Base-by-base conservation (phyloP, 2,797 vertebrate species). In the Darevskia nairensis region DNA sequence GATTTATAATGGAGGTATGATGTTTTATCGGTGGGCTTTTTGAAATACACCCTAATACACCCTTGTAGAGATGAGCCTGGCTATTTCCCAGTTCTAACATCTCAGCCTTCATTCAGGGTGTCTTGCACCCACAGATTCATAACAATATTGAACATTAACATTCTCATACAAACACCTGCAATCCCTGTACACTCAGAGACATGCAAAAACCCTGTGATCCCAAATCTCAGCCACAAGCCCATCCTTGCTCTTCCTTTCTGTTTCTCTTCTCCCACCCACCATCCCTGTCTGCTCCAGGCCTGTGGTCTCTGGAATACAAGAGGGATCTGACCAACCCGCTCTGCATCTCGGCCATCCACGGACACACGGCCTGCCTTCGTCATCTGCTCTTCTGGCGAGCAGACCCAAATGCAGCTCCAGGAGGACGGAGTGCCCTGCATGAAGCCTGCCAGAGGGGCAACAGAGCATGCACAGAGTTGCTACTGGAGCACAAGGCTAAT, bases 221-320 rank as follows among this genome's bases (percentile, higher is more conserved):
- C 11, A n/a, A 10, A 55, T 9, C 66, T 15, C 29, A 39, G 9
- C 27, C 29, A 29, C 10, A 39, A 59, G 64, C 10, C 32, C 6
- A n/a, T 35, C 35, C 32, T 80, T 69, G 27, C 25, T n/a, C 3
- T 8, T 25, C 8, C 6, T 32, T 23, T 19, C n/a, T 55, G 50
- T 66, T 81, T 59, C 46, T 0, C 2, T 27, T 9, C 86, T 19
- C 46, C 10, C 35, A 1, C 32, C 7, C 25, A 41, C 71, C 17
- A 78, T 64, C 25, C 17, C 59, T 50, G 75, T 46, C 39, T 75
- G 88, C 86, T 1, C 0, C 93, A 97, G 98, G 97, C 82, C 96
- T 98, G 90, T 98, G 98, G 97, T 96, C 96, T 0, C 95, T 98
- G 94, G 97, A 97, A 81, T 97, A 97, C 92, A 94, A 95, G 89